phyloP scores from a whole-genome alignment of 2,113 vertebrate species.

The Pseudolaguvia tuberculata region DNA sequence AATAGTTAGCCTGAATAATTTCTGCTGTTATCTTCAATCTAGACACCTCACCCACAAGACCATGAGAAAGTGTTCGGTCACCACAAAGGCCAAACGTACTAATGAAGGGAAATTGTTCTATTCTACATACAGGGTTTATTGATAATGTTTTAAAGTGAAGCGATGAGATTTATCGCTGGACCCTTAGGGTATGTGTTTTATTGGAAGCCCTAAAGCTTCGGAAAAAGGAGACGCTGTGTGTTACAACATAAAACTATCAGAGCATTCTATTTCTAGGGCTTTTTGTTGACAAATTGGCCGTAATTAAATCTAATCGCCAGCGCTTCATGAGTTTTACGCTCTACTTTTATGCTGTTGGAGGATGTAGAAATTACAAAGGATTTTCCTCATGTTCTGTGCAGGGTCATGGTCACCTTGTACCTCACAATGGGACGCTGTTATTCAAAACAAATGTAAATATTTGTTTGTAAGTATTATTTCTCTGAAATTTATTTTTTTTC shows the following conservation, averaged over 20 bases:
- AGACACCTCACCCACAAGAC: not conserved
- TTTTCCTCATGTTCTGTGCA: not conserved
- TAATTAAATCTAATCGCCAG: constrained; percentile 25
- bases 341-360: not conserved
- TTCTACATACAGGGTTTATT: constrained; percentile 12
- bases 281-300: not conserved
- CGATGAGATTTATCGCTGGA: constrained; percentile 1
- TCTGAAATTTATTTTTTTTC: too few species aligned
- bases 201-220: constrained; percentile 12
- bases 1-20: constrained; percentile 28
- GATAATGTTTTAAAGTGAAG: constrained; percentile 14
- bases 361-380: not conserved
- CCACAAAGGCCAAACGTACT: not conserved
- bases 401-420: not conserved
- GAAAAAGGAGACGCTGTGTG: constrained; percentile 3
- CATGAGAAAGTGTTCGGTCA: constrained; percentile 4
- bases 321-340: not conserved
- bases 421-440: not conserved
- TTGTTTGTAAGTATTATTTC: too few species aligned
- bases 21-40: constrained; percentile 32
- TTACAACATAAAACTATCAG: not conserved
- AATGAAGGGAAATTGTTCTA: not conserved
- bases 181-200: not conserved
- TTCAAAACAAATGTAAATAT: constrained; percentile 2
- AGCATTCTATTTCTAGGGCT: not conserved